Percentiles rank a stretch among this genome's conserved stretches.
phyloP scores from a whole-genome alignment of 2,797 vertebrate species.

The Emydoidea blandingii region DNA sequence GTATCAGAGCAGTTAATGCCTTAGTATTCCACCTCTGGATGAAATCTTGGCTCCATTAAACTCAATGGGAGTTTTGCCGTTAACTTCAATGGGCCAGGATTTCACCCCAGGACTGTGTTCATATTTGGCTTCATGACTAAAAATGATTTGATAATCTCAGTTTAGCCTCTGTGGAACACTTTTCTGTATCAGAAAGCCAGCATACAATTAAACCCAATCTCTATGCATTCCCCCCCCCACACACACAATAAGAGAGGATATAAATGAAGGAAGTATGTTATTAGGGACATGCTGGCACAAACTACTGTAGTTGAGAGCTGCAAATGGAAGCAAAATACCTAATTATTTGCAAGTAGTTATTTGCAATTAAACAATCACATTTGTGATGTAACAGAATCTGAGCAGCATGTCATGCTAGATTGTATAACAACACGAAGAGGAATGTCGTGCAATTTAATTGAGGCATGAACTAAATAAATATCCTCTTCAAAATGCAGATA shows the following conservation, averaged over 20 bases:
- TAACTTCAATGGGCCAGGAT: background rate
- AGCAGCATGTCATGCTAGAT: background rate
- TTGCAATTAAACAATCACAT: background rate
- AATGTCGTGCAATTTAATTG: background rate
- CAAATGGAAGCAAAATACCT: background rate
- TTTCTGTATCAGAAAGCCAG: constrained; percentile 3
- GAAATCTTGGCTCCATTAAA: background rate
- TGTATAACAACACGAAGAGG: background rate
- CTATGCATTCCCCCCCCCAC: background rate
- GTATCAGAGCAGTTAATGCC: accelerated
- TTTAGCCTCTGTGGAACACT: background rate
- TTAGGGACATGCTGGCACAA: background rate
- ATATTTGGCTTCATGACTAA: background rate
- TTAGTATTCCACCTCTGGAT: background rate
- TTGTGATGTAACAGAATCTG: background rate
- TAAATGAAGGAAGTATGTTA: background rate
- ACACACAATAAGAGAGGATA: background rate
- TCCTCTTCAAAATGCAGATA: background rate
- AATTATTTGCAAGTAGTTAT: background rate
- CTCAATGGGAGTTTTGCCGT: background rate
- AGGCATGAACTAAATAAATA: background rate
- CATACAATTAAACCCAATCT: background rate
- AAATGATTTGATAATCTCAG: background rate
- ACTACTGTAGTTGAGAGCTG: background rate
- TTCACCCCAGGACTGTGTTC: background rate